phyloP scores from a whole-genome alignment of 2,888 invertebrate genomes.

The Drosophila hamatofila region DNA sequence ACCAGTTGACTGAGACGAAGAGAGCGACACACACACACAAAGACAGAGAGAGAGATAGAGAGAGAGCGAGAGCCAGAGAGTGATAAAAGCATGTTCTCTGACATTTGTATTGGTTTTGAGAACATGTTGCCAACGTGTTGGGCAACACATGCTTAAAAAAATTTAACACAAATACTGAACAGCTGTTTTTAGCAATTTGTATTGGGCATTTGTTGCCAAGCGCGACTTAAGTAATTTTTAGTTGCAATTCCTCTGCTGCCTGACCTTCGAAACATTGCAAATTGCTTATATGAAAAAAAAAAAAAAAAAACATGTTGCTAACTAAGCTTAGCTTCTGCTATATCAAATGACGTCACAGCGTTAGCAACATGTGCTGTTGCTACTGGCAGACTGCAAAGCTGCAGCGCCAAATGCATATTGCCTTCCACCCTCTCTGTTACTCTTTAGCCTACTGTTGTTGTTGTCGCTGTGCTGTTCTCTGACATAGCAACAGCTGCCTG shows the following conservation, averaged over 20 bases:
- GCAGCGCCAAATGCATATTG: conserved; percentile 29
- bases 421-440: background rate
- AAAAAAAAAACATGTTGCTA: conserved; percentile 25
- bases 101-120: conserved; percentile 35
- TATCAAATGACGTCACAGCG: conserved; percentile 61
- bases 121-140: conserved; percentile 59
- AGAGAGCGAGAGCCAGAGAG: conserved; percentile 4
- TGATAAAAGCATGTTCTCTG: conserved; percentile 17
- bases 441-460: background rate
- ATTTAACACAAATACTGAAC: conserved; percentile 40
- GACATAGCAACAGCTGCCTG: conserved; percentile 64
- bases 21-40: conserved; percentile 1
- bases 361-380: conserved; percentile 58
- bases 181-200: conserved; percentile 53
- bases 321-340: conserved; percentile 50
- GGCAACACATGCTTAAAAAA: conserved; percentile 50
- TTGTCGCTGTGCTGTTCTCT: conserved; percentile 6
- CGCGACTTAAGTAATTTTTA: conserved; percentile 43
- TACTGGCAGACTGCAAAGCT: conserved; percentile 14
- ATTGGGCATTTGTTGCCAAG: conserved; percentile 54
- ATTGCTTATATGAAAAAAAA: conserved; percentile 10
- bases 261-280: conserved; percentile 46
- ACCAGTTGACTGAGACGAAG: conserved; percentile 35
- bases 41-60: conserved; percentile 6
- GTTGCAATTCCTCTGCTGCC: conserved; percentile 12